Evolutionary conservation across 2,888 invertebrate species (phyloP).

Genomic region (Corythucha ciliata): DNA sequence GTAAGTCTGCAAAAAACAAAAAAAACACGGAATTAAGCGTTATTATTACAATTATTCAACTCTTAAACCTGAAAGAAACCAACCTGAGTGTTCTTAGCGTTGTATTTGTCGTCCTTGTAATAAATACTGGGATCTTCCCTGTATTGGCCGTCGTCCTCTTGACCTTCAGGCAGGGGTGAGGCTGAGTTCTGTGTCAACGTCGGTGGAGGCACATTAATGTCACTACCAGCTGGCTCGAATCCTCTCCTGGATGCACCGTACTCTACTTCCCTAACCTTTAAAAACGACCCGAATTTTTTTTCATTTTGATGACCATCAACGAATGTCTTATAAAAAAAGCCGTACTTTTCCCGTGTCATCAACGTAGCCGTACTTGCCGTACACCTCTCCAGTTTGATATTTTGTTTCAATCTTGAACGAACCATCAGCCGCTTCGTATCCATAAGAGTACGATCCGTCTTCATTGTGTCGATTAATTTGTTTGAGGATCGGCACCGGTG

Average conservation of each 20-base stretch:
- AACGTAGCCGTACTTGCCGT: constrained; percentile 82
- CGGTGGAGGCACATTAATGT: constrained; percentile 75
- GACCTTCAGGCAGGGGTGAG: constrained; percentile 49
- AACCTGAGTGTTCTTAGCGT: constrained; percentile 21
- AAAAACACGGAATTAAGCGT: background rate
- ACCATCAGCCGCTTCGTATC: constrained; percentile 78
- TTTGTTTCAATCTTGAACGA: constrained; percentile 83
- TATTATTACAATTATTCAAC: too few species aligned
- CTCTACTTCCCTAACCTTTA: constrained; percentile 54
- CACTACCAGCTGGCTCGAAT: constrained; percentile 66
- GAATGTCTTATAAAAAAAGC: background rate
- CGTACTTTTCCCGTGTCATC: constrained; percentile 60
- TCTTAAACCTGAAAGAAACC: too few species aligned
- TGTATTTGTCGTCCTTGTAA: constrained; percentile 45
- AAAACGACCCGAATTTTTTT: background rate
- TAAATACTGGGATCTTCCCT: constrained; percentile 73
- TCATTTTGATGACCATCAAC: background rate
- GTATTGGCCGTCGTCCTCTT: constrained; percentile 78
- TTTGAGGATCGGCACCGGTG: constrained; percentile 70
- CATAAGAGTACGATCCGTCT: constrained; percentile 80
- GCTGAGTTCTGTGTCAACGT: constrained; percentile 48
- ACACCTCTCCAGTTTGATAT: constrained; percentile 67
- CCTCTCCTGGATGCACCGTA: constrained; percentile 75
- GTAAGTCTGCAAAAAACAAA: constrained; percentile 17
- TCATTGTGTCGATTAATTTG: constrained; percentile 78